Evolutionary conservation across 1,140 invertebrate genomes (phyloP), one percentile per base, ranked within the genome.

Genomic region (Cyrtorhinus lividipennis): DNA sequence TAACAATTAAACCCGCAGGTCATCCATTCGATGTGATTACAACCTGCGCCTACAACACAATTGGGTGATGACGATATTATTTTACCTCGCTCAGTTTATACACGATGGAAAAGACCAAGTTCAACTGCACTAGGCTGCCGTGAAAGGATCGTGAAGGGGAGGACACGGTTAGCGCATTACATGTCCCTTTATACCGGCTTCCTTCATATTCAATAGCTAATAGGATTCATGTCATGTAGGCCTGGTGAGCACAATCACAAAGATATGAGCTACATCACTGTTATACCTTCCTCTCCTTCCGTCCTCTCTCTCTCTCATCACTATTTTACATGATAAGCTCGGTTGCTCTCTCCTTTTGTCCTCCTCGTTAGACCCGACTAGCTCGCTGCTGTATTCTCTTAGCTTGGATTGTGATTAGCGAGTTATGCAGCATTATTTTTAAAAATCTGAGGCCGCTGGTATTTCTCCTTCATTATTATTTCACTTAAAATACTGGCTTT

Each of bases 201-300:
- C 48, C 48, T 53, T 53, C 48, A 53, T 53, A 53, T 53, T 53
- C 48, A 53, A 53, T 53, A 53, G 48, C 48, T 53, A 53, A 53
- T 53, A 53, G 48, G 48, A 53, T 53, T 53, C 48, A 53, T 53
- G 48, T 53, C 48, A 53, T 53, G 48, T 53, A 53, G 48, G 48
- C 48, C 20, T 22, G 8, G 20, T 5, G 48, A 8, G 8, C 48
- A 53, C 48, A 53, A 53, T 53, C 48, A 53, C 48, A 53, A 53
- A 53, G 48, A 53, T 53, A 53, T 53, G 48, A 53, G 48, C 48
- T 53, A 53, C 48, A 53, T 53, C 48, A 53, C 48, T 53, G 48
- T 20, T 53, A 8, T 44, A 8, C 38, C n/a, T n/a, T 44, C 38
- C 38, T 44, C n/a, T 44, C n/a, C 38, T 44, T n/a, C n/a, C n/a